Evolutionary conservation across 2,113 vertebrate species (phyloP).

Genomic region (Nannospalax galili): DNA sequence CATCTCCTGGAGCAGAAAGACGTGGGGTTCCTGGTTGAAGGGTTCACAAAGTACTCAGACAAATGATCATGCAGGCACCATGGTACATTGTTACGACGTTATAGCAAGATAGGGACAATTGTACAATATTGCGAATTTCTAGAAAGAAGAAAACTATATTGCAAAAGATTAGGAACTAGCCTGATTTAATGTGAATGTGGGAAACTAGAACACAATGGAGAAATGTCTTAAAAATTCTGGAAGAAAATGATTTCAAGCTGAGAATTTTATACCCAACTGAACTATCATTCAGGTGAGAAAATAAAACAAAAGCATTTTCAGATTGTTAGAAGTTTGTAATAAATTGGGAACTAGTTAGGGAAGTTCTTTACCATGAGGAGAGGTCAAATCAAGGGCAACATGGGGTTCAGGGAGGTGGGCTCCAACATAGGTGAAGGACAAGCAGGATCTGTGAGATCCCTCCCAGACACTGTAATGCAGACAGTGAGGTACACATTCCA

Average conservation of each 20-base stretch:
- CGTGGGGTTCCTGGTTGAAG: background rate
- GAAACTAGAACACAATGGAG: background rate
- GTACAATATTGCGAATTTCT: background rate
- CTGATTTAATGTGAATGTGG: background rate
- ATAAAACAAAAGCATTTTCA: conserved; percentile 14
- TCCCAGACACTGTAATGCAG: background rate
- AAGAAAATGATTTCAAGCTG: background rate
- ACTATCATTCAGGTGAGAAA: background rate
- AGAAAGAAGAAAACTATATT: background rate
- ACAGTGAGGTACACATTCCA: background rate
- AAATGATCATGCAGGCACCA: background rate
- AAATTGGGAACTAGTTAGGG: background rate
- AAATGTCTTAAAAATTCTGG: background rate
- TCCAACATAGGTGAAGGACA: background rate
- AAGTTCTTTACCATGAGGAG: background rate
- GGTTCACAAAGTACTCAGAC: background rate
- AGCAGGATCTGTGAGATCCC: background rate
- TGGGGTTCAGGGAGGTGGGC: background rate
- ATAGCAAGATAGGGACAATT: background rate
- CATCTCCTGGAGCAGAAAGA: background rate
- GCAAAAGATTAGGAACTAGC: background rate
- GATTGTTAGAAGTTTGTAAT: background rate
- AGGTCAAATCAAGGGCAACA: background rate
- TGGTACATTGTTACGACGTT: background rate
- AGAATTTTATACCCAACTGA: conserved; percentile 17